Evolutionary conservation across 2,113 vertebrate genomes (phyloP).

Genomic region (Xiphophorus maculatus): DNA sequence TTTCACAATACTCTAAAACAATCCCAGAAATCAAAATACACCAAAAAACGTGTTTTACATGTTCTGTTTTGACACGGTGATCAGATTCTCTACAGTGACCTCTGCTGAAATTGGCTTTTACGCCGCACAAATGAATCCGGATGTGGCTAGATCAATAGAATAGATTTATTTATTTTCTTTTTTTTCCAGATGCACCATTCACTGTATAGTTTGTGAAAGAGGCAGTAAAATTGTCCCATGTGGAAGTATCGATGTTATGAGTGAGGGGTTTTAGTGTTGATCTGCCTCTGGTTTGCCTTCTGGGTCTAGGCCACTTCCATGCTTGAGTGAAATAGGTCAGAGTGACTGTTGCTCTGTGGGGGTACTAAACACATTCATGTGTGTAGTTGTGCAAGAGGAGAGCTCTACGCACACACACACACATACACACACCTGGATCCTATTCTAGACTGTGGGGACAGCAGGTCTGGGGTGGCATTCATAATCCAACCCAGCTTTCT

Average conservation of each 20-base stretch:
- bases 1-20: conserved; percentile 6
- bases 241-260: conserved; percentile 52
- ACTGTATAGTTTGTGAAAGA: conserved; percentile 40
- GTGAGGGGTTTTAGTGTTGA: conserved; percentile 33
- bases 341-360: conserved; percentile 53
- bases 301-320: conserved; percentile 48
- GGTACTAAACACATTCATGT: conserved; percentile 39
- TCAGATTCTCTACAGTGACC: conserved; percentile 24
- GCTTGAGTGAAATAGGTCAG: conserved; percentile 66
- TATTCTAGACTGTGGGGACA: conserved; percentile 63
- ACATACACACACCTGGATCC: conserved; percentile 64
- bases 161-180: conserved; percentile 41
- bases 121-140: conserved; percentile 44
- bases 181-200: conserved; percentile 41
- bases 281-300: conserved; percentile 44
- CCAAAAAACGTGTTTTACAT: conserved; percentile 4
- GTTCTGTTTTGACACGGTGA: conserved; percentile 27
- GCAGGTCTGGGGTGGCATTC: conserved; percentile 59
- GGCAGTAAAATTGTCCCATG: conserved; percentile 45
- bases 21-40: conserved; percentile 11
- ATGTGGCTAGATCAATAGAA: conserved; percentile 58
- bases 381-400: conserved; percentile 7
- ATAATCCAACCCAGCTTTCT: conserved; percentile 74
- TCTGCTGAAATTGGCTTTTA: conserved; percentile 33
- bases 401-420: not conserved